Evolutionary conservation across 2,113 vertebrate genomes (phyloP).

Genomic region (Corythornis madagascariensis): DNA sequence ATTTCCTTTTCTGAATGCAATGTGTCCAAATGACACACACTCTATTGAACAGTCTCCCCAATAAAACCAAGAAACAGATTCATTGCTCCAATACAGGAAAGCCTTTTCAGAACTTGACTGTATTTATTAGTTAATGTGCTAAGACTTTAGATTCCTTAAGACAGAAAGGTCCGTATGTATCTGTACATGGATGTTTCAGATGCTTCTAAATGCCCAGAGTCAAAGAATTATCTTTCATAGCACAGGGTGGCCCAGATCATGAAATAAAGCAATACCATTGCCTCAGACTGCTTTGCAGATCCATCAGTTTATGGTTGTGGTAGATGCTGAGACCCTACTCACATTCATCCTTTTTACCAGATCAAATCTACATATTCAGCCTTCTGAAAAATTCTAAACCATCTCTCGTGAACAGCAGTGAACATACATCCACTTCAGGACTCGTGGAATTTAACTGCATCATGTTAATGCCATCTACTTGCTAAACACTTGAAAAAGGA

Average conservation of each 20-base stretch:
- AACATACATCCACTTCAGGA: neutral
- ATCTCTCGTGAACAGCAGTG: neutral
- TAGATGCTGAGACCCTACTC: neutral
- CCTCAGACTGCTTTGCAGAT: neutral
- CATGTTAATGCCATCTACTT: neutral
- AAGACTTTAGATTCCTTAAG: neutral
- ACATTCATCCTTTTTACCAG: neutral
- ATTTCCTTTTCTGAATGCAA: neutral
- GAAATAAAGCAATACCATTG: neutral
- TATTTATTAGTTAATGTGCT: neutral
- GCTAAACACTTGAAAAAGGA: conserved; percentile 17
- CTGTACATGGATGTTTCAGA: neutral
- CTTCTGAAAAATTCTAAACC: neutral
- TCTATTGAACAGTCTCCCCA: neutral
- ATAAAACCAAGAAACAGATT: neutral
- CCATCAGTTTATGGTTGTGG: neutral
- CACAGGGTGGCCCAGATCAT: neutral
- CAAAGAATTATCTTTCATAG: neutral
- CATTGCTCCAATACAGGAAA: neutral
- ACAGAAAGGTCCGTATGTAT: neutral
- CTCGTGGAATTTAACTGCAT: neutral
- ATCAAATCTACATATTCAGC: neutral
- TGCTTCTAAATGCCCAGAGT: neutral
- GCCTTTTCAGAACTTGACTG: neutral
- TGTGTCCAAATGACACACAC: neutral